Evolutionary conservation across 2,113 vertebrate species (phyloP), one percentile per base, ranked within the genome.

Genomic region (Oryzias curvinotus): DNA sequence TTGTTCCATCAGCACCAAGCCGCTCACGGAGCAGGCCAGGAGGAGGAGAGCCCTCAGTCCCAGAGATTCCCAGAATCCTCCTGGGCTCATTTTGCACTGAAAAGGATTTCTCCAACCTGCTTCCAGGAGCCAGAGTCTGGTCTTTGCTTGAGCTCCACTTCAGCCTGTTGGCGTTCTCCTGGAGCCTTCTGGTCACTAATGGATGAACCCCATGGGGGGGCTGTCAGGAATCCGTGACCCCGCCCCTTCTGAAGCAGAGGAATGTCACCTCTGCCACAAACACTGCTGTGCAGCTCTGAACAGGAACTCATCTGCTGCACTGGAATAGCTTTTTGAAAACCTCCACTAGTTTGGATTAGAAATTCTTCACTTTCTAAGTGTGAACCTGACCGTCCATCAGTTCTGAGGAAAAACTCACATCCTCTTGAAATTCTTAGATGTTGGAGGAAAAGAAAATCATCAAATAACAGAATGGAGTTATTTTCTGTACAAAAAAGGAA

Each of bases 181-280:
- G 45, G 26, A 44, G 45, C 53, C 23, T 45, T 60, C 19, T 52
- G 76, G n/a, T 42, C 64, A 56, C 72, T 87, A 86, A 91, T 89
- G 85, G 90, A 87, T 72, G 78, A 85, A 75, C 79, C 62, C 62
- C 87, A 58, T 21, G 21, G 21, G 21, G 80, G 87, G 61, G 78
- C 81, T 76, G 88, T 86, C 73, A 82, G 73, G 75, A 66, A 79
- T 57, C 44, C 59, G 85, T 85, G 83, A 81, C 78, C 82, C 83
- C 81, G 87, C 87, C 87, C 82, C 53, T 57, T 78, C 81, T 88
- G 90, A 88, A 73, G 55, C 66, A 52, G 65, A 81, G 89, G 75
- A 91, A 91, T 90, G 85, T 74, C 81, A 65, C 78, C 81, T 75
- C 68, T 81, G 83, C 78, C 59, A 82, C 72, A 80, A 73, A 77